A percentile compares a stretch with the other conserved stretches of the same genome.
Conservation (phyloP, 1,140 invertebrate genomes). For the Thaumatotibia leucotreta region DNA sequence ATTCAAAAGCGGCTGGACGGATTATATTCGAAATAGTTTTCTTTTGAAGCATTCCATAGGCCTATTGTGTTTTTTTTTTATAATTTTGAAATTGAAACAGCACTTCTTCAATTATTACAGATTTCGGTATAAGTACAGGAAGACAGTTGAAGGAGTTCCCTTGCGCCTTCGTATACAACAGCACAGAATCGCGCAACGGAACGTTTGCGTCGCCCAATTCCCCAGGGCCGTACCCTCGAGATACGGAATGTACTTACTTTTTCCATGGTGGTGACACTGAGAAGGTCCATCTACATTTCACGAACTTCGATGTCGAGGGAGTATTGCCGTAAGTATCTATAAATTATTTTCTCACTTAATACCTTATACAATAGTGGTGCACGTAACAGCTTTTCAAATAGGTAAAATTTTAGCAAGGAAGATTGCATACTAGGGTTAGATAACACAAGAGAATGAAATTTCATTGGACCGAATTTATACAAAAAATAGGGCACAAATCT, state of each 20-base stretch:
- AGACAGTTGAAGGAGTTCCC: constrained; percentile 84
- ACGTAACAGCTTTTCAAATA: no score
- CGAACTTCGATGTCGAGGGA: constrained; percentile 94
- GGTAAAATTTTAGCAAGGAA: no score
- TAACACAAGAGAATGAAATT: no score
- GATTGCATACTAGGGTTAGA: no score
- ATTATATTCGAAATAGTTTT: no score
- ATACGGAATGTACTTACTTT: constrained; percentile 96
- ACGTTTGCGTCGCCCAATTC: constrained; percentile 95
- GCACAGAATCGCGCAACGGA: constrained; percentile 86
- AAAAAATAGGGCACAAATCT: no score
- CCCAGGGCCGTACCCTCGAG: constrained; percentile 93
- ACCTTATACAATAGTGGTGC: no score
- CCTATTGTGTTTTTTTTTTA: no score
- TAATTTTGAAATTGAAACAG: background rate
- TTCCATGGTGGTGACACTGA: constrained; percentile 91
- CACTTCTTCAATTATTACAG: constrained; percentile 64
- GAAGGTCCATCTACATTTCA: constrained; percentile 90
- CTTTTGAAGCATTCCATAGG: no score
- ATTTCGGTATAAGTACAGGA: constrained; percentile 89
- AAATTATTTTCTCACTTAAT: no score
- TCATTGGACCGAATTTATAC: no score
- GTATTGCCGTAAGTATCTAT: constrained; percentile 86
- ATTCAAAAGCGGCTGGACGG: no score
- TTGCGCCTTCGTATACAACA: constrained; percentile 90